Evolutionary conservation across 2,113 vertebrate genomes (phyloP).

Genomic region (Hirundichthys speculiger): DNA sequence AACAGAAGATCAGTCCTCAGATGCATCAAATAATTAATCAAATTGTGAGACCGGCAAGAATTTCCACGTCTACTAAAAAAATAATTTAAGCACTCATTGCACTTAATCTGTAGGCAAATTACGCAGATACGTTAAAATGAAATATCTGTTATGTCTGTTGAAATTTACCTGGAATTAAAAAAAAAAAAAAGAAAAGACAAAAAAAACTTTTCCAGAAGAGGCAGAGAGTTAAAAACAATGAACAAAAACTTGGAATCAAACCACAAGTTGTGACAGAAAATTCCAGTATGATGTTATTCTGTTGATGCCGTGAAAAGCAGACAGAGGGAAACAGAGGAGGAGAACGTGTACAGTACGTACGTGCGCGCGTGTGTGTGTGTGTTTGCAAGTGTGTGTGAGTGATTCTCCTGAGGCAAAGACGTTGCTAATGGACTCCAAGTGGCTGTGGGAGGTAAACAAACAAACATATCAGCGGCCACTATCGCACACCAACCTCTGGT

Average conservation of each 20-base stretch:
- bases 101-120: too few relatives aligned
- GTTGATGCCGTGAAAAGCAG: conserved; percentile 20
- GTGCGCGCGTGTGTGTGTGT: conserved; percentile 10
- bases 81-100: background rate
- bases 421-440: conserved; percentile 72
- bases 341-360: conserved; percentile 18
- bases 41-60: background rate
- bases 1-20: too few relatives aligned
- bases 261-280: conserved; percentile 16
- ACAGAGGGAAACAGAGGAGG: conserved; percentile 32
- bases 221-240: background rate
- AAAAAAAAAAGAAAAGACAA: too few relatives aligned
- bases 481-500: conserved; percentile 43
- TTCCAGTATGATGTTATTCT: conserved; percentile 25
- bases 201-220: background rate
- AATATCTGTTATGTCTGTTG: too few relatives aligned
- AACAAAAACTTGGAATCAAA: conserved; percentile 18
- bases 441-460: conserved; percentile 77
- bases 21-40: too few relatives aligned
- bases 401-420: conserved; percentile 64
- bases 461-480: conserved; percentile 60
- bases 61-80: background rate
- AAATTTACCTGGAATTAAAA: too few relatives aligned
- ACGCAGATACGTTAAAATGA: too few relatives aligned
- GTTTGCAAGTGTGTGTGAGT: conserved; percentile 25